Evolutionary conservation across 2,113 vertebrate species (phyloP), one percentile per base, ranked within the genome.

Genomic region (Ivindomyrus marchei): DNA sequence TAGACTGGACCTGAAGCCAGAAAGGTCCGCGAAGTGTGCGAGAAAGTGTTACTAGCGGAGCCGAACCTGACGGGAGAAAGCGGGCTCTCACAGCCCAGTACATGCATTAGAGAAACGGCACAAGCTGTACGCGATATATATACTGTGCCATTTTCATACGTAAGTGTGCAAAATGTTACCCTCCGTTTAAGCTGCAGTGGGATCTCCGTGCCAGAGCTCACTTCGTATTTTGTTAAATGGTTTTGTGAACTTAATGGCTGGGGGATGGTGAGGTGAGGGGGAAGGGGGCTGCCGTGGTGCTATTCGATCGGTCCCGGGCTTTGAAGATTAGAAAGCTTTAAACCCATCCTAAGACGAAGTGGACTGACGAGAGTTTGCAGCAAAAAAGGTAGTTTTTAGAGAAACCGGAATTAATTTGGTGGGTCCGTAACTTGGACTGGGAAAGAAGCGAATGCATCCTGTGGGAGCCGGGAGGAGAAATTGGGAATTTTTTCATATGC

Each of bases 281-380:
- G 90, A 92, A 85, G 85, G 92, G 93, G 92, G 90, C 66, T 90
- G 91, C 89, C 88, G 90, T 90, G 83, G 86, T 92, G 93, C 92
- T 92, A 93, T 95, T 94, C 94, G 94, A 95, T 96, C 95, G 94
- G 92, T 91, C 94, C 92, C 92, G 89, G 93, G 94, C 94, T 96
- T 95, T 96, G 95, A 95, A 95, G 95, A 96, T 95, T 95, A 95
- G 94, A 95, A 94, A 95, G 92, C 95, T 94, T 94, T 93, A 93
- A 93, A 86, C 93, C 91, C 92, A 93, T 92, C 93, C 94, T 91
- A 90, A 91, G 93, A 93, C 95, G 94, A 91, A 90, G 27, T 42
- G 24, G 74, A 53, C 50, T 56, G 31, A 53, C 85, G 90, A 90
- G 90, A 90, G 91, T 52, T 91, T 58, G 85, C 89, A 85, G 88